Percentiles rank a stretch among this genome's conserved stretches.
Conservation (phyloP, 2,797 vertebrate genomes). For the Sorex maritimensis region DNA sequence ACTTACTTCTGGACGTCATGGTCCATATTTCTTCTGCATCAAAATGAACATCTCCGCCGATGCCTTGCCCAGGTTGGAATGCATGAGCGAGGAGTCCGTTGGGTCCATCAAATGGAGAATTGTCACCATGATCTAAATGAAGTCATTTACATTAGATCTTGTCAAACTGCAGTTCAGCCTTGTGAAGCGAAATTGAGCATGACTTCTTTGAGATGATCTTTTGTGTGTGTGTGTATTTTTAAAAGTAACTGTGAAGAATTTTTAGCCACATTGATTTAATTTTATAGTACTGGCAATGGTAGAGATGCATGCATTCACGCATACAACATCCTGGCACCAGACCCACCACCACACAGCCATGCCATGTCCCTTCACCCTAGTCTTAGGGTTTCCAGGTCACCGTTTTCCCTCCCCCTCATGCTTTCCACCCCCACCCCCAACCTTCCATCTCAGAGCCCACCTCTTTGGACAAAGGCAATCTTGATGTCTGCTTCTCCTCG, state of each 20-base stretch:
- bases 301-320: too few species aligned
- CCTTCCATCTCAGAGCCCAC: constrained; percentile 83
- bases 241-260: too few species aligned
- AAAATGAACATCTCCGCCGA: constrained; percentile 95
- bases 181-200: not conserved
- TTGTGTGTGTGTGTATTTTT: too few species aligned
- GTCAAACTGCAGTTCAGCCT: not conserved
- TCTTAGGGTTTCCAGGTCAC: too few species aligned
- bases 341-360: too few species aligned
- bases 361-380: too few species aligned
- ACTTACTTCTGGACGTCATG: constrained; percentile 83
- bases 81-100: constrained; percentile 94
- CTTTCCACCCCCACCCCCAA: too few species aligned
- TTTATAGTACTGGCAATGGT: too few species aligned
- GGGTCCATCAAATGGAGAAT: constrained; percentile 96
- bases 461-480: constrained; percentile 91
- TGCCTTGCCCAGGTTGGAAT: constrained; percentile 93
- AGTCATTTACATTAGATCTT: not conserved
- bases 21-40: constrained; percentile 95
- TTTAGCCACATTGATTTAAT: too few species aligned
- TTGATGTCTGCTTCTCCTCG: constrained; percentile 92
- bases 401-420: too few species aligned
- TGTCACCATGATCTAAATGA: constrained; percentile 93
- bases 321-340: too few species aligned
- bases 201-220: not conserved